Conservation (phyloP, 1,140 invertebrate genomes). For the Archivesica marissinica region DNA sequence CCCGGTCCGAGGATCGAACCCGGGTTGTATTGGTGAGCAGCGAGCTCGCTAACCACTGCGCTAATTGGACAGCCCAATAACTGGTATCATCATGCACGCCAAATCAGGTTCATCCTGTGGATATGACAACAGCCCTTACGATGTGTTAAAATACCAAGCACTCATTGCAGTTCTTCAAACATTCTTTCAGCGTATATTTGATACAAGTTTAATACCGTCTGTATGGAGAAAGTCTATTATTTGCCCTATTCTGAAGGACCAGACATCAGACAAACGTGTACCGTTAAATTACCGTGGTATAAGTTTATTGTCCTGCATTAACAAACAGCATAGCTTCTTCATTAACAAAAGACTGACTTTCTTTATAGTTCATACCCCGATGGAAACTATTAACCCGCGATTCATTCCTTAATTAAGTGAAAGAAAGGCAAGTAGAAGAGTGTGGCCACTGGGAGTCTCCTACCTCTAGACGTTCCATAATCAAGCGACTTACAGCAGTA, state of each 20-base stretch:
- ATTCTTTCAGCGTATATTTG: background rate
- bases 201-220: background rate
- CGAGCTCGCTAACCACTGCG: too few relatives aligned
- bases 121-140: background rate
- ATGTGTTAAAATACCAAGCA: background rate
- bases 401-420: too few relatives aligned
- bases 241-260: slow-evolving; percentile 9
- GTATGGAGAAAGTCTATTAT: background rate
- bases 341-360: slow-evolving; percentile 45
- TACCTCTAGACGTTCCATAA: too few relatives aligned
- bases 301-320: slow-evolving; percentile 50
- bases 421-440: too few relatives aligned
- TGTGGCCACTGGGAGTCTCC: too few relatives aligned
- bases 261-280: slow-evolving; percentile 18
- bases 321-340: slow-evolving; percentile 59
- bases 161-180: background rate
- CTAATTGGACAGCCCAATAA: too few relatives aligned
- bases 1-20: too few relatives aligned
- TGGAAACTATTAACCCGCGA: too few relatives aligned
- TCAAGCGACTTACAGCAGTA: too few relatives aligned
- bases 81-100: too few relatives aligned
- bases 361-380: too few relatives aligned
- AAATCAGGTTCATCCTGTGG: background rate
- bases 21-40: too few relatives aligned
- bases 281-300: slow-evolving; percentile 66